Conservation (phyloP, 2,113 vertebrate species). For the Gymnogyps californianus region DNA sequence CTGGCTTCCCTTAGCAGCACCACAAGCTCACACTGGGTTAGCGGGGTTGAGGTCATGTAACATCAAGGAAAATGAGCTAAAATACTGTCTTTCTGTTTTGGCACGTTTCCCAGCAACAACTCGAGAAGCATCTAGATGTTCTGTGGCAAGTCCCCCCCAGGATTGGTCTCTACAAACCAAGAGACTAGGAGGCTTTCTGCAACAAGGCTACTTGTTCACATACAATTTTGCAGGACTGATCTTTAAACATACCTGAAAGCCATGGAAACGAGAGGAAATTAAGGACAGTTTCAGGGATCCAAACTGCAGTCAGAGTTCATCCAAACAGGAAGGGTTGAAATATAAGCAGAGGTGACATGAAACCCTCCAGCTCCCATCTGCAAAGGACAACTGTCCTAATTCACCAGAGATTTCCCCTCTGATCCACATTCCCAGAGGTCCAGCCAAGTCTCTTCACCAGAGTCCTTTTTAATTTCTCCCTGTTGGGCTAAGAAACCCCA, state of each 20-base stretch:
- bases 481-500: not conserved
- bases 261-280: not conserved
- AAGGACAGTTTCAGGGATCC: not conserved
- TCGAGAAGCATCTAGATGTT: not conserved
- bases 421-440: not conserved
- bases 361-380: not conserved
- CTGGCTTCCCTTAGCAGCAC: not conserved
- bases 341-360: not conserved
- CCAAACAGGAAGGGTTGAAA: not conserved
- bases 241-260: not conserved
- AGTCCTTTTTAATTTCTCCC: not conserved
- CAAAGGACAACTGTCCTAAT: not conserved
- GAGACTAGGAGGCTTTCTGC: not conserved
- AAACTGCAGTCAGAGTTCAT: not conserved
- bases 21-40: accelerated
- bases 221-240: not conserved
- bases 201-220: not conserved
- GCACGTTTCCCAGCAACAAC: not conserved
- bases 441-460: not conserved
- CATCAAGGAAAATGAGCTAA: not conserved
- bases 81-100: not conserved
- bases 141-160: not conserved
- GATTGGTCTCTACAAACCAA: not conserved
- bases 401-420: not conserved
- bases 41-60: not conserved